Evolutionary conservation across 2,113 vertebrate species (phyloP), one percentile per base, ranked within the genome.

Genomic region (Chlorodrepanis virens): DNA sequence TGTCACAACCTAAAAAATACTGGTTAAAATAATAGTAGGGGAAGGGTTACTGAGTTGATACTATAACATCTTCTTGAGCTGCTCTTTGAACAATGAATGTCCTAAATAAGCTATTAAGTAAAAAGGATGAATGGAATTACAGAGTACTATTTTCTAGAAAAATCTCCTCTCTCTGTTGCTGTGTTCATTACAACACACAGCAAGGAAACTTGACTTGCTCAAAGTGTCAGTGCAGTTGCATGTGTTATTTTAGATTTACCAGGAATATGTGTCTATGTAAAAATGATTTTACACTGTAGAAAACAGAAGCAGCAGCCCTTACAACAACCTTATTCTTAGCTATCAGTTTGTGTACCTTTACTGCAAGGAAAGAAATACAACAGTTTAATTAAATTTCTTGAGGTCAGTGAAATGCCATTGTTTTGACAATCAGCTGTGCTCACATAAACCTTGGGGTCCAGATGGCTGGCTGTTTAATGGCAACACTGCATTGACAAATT

Each of bases 311-410:
- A 94, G 37, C 80, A 97, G 21, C 25, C 61, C 78, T 57, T 85
- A 54, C 59, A 97, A 35, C 68, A 96, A 70, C 76, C 80, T 90
- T 89, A 79, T 37, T 59, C 79, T 78, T 94, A 94, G 70, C 76
- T 76, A 87, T 81, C 63, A 85, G 47, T 65, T 65, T 96, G 47
- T 92, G 68, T 80, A 91, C 97, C 92, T 97, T 81, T 94, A 77
- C 70, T 90, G 61, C 92, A 78, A 52, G 44, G 70, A 95, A 90
- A 90, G 90, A 84, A 96, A 93, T 96, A 91, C 68, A 94, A 88
- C 72, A 70, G 91, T 96, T 94, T 97, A 97, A 97, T 97, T 96
- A 95, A 94, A 97, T 97, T 97, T 97, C 92, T 94, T 97, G 97
- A 98, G 86, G 97, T 98, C 96, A 97, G 84, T 89, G 94, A 97